Base-by-base conservation (phyloP, 2,888 invertebrate species). In the Pseudoips prasinana region DNA sequence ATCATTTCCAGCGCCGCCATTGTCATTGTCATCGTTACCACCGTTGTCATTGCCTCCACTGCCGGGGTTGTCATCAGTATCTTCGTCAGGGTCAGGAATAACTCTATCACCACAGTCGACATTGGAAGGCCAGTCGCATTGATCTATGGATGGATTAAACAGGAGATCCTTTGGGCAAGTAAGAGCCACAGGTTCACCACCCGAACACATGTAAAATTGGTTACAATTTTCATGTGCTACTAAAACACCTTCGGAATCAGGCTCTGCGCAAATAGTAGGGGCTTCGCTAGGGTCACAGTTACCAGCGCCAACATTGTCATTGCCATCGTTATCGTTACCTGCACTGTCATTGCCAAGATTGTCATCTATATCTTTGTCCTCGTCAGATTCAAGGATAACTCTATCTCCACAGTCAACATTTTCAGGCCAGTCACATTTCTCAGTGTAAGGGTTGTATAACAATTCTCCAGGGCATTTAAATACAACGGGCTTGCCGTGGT, bases 171-270 rank as follows among this genome's bases (percentile, higher is more conserved):
- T 10, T 1, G 41, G 39, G 22, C 74, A 74, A 1, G 6, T 17
- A 0, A 56, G 3, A 0, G 35, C 39, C 2, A 71, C 56, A 0
- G 71, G 66, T 7, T 22, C 29, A 0, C 73, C 68, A 1, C 38
- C 8, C 1, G 7, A 18, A 10, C 73, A 73, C 3, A 38, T 38
- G 27, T 73, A 73, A 36, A 67, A 75, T 23, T 68, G 47, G 25
- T 69, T 64, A 29, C 74, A 73, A 28, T 64, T 58, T 34, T 71
- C 67, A 14, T 73, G 61, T 2, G 66, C 67, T 0, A 73, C 42
- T 0, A 72, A 33, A 3, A 50, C 25, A 1, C 67, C 58, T 0
- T 66, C 58, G 0, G 70, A 64, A 5, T 44, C 46, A 1, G 50
- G 42, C 8, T 40, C 43, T 3, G 61, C 61, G 7, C 74, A 75